Evolutionary conservation across 2,888 invertebrate genomes (phyloP), one percentile per base, ranked within the genome.

Genomic region (Zygogramma bicolorata): DNA sequence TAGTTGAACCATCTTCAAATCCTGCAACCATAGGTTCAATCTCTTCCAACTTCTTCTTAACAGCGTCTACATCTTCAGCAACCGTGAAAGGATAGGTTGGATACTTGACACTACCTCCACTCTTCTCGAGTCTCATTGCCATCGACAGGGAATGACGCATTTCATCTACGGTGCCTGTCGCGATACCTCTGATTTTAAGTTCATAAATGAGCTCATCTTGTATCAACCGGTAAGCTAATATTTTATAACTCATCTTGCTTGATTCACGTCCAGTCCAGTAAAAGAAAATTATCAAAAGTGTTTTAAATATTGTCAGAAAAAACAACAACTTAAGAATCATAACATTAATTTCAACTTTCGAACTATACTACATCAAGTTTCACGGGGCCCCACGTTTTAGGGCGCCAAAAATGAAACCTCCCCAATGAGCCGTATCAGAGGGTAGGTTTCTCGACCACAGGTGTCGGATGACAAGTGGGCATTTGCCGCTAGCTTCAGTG

Each of bases 71-170:
- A 27, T 59, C 59, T 27, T 59, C 59, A n/a, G n/a, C 27, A 8
- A 59, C 59, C 8, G 59, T 31, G n/a, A 31, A 59, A 27, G 59
- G 59, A 18, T 59, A 59, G 7, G 4, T 27, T 15, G 59, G 59
- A 59, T 60, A 60, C 31, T 13, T 20, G 5, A 60, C 60, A 31
- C 20, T 20, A 34, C 18, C 38, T 15, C 60, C 60, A 60, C 1
- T 34, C 20, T 20, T 38, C 38, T 60, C 60, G 22, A 60, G 15
- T 10, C 60, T 29, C 3, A 49, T 49, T 18, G 49, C 49, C 49
- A 49, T 49, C 22, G 49, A 6, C 49, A 49, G 22, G 10, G 49
- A 49, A 22, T 49, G 49, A 20, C 49, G 18, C 49, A 49, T 49
- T 20, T 49, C 49, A 7, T 49, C 49, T 20, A 22, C 49, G 10